Conservation (phyloP, 2,113 vertebrate genomes). For the Neopipo cinnamomea region DNA sequence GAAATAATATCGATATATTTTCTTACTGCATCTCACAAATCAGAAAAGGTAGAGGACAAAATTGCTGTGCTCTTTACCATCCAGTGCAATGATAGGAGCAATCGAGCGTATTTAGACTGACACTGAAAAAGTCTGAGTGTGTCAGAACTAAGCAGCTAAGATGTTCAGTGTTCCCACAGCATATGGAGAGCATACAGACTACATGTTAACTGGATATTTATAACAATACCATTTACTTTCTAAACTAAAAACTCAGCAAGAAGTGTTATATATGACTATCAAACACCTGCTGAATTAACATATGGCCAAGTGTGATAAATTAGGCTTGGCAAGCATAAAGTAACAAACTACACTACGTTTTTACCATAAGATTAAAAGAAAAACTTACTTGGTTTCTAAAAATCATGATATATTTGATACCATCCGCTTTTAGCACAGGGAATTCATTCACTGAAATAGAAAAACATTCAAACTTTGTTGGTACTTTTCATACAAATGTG, state of each 20-base stretch:
- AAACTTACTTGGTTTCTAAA: conserved; percentile 94
- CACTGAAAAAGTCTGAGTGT: not conserved
- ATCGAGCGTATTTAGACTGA: not conserved
- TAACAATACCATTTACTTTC: not conserved
- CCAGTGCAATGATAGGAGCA: not conserved
- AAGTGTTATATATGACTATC: not conserved
- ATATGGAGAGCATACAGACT: not conserved
- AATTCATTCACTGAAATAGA: conserved; percentile 91
- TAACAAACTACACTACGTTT: not conserved
- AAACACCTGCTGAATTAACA: conserved; percentile 24
- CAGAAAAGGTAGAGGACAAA: not conserved
- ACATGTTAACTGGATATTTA: not conserved
- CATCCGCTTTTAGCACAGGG: conserved; percentile 97
- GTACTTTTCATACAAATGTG: not conserved
- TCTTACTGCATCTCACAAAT: not conserved
- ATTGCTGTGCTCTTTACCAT: not conserved
- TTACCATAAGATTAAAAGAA: not conserved
- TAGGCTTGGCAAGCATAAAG: not conserved
- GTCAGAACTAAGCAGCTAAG: not conserved
- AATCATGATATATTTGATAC: conserved; percentile 99
- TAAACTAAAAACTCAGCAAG: not conserved
- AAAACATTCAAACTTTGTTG: not conserved
- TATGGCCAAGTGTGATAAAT: not conserved
- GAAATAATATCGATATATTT: not conserved
- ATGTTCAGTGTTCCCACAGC: not conserved